Base-by-base conservation (phyloP, 2,797 vertebrate species). In the Spinus pinus region DNA sequence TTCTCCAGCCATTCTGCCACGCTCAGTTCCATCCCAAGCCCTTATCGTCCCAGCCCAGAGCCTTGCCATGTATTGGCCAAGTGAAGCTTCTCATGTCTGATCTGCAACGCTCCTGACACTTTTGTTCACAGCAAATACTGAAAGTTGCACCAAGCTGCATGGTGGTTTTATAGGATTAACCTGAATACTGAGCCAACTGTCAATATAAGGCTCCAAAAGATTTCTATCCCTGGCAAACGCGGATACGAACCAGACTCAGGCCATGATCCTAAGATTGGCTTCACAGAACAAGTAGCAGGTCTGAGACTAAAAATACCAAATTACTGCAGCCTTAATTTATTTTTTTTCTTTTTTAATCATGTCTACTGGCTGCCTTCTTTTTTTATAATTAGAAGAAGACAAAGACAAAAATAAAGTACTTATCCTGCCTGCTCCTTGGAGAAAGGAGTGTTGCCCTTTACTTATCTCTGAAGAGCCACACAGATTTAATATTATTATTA, bases 351-450 rank as follows among this genome's bases (percentile, higher is more conserved):
- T 83, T 72, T 62, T 35, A 79, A 90, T 94, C 37, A 60, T 19
- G 70, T 84, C 72, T 81, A 83, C 75, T 88, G 73, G 46, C 39
- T 1, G 3, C 39, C 46, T 35, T 71, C 31, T 57, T 60, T n/a
- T 82, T 86, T 94, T 51, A 83, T 78, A 93, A 91, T 91, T 91
- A 93, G 86, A 86, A 93, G 75, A 82, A 83, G 72, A 92, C 73
- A 86, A 94, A 93, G 73, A 79, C 61, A 81, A 93, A 95, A 97
- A 88, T 67, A 89, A 94, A 89, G 49, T 93, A 74, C 62, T 94
- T 91, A 90, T 90, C 37, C 75, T 83, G 75, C 41, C 53, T 61
- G 64, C 42, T 95, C 86, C 87, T 86, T 1, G 1, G 81, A 93
- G 89, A 69, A 96, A 83, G 79, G 30, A 95, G 86, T 58, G 58